These are phyloP conservation scores for Sebastes itinus DNA, from an alignment of 2,797 vertebrate species.

Conservation along the genomic window DNA sequence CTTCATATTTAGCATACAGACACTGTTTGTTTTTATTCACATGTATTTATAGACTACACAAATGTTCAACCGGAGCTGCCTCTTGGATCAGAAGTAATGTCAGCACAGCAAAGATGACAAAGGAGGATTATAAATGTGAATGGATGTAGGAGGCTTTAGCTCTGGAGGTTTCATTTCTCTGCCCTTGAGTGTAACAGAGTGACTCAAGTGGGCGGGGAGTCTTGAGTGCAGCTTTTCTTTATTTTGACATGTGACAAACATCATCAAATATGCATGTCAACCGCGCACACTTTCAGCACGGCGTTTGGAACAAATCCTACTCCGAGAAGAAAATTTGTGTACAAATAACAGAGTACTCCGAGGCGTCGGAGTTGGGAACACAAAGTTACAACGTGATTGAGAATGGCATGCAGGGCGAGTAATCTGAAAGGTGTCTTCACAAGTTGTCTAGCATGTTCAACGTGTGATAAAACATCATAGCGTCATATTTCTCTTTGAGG, in stretches of 20 bases:
- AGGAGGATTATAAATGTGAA: slow-evolving; percentile 36
- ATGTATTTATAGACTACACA: background rate
- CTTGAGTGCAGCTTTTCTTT: slow-evolving; percentile 35
- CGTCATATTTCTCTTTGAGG: slow-evolving; percentile 60
- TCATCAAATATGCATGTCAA: slow-evolving; percentile 53
- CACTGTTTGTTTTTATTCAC: background rate
- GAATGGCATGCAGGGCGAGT: slow-evolving; percentile 29
- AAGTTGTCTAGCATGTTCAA: slow-evolving; percentile 56
- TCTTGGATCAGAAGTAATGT: slow-evolving; percentile 15
- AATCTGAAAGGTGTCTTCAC: slow-evolving; percentile 55
- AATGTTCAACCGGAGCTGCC: slow-evolving; percentile 5
- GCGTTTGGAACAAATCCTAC: slow-evolving; percentile 26
- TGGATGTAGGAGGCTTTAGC: slow-evolving; percentile 24
- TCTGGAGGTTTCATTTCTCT: slow-evolving; percentile 26
- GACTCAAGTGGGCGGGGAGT: slow-evolving; percentile 33
- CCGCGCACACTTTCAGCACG: slow-evolving; percentile 20
- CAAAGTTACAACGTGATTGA: slow-evolving; percentile 44
- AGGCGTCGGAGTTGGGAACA: slow-evolving; percentile 24
- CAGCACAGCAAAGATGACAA: slow-evolving; percentile 30
- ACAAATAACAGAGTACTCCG: slow-evolving; percentile 23
- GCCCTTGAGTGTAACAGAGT: slow-evolving; percentile 39
- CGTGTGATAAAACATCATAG: slow-evolving; percentile 68
- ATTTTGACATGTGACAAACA: slow-evolving; percentile 59
- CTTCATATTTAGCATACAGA: background rate
- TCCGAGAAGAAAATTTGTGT: background rate